Evolutionary conservation across 2,888 invertebrate genomes (phyloP), one percentile per base, ranked within the genome.

Genomic region (Erebia aethiops): DNA sequence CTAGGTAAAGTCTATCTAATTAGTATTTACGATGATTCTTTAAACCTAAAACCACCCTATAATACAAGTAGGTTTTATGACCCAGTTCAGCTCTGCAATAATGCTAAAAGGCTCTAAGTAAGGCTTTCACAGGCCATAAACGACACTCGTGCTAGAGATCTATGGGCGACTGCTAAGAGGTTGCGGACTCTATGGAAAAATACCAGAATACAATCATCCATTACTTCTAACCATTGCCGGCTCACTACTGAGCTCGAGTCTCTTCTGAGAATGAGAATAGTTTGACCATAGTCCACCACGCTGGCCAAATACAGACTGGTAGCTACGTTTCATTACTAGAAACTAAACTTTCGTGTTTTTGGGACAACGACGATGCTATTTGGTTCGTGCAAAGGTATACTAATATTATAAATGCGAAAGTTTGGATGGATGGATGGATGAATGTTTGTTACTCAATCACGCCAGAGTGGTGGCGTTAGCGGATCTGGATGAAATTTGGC

Each of bases 91-190:
- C 1, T 14, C 56, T 16, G 61, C 57, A 52, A 69, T 72, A 72
- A 69, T 62, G 51, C 69, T 65, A 61, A 72, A 72, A 69, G 57
- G 57, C 16, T 63, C 64, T 69, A 52, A 69, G 58, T 52, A 56
- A 56, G 51, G 51, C 61, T 69, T 54, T 71, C 18, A 62, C 54
- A 62, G 66, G 66, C 69, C 51, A 66, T 72, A 67, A 70, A 69
- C 69, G 62, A 70, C 66, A 54, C 43, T 46, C 46, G 57, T 16
- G 67, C 43, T 57, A 52, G 67, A 64, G 63, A 63, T 67, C 51
- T 67, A 69, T 63, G 67, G 63, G 62, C 51, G 66, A 52, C 10
- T 16, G 41, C 35, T 54, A 11, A 35, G 41, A 64, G n/a, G 13
- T 41, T 9, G 43, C 5, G 58, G 7, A 56, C 21, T 51, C 14